Evolutionary conservation across 2,797 vertebrate species (phyloP), one percentile per base, ranked within the genome.

Genomic region (Leptodactylus fallax): DNA sequence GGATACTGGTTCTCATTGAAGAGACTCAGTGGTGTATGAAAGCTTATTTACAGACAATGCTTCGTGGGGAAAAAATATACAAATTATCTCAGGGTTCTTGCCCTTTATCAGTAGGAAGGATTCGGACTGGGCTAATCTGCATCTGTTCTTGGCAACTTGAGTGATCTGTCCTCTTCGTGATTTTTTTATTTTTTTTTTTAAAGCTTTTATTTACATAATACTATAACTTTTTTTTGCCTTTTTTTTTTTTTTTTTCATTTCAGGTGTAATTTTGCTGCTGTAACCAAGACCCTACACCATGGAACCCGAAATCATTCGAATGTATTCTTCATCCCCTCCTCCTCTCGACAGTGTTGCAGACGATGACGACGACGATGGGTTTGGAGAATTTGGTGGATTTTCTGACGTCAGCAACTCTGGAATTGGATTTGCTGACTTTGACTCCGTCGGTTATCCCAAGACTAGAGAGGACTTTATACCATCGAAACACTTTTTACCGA

Each of bases 291-390:
- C 7, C 27, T 91, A 87, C 92, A 93, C 90, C 90, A 99, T 99
- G 98, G 98, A 99, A 94, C 96, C 97, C 86, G 95, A 97, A 89
- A 93, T 97, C 89, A 95, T 97, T 91, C 95, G 95, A 91, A 94
- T 97, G 93, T 97, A 97, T 89, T 96, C 97, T 89, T 96, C 96
- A 63, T 97, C 97, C 71, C 96, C 97, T 0, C 97, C 97, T 87
- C 96, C 95, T 0, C 92, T 97, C 83, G 96, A 97, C 89, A 98
- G 97, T n/a, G 96, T 94, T 80, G 95, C 94, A 1, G 96, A 96
- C 72, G 97, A 99, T 0, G 96, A 97, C 0, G 96, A 97, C 0
- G 97, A 98, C 0, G 95, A 96, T 85, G 97, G 97, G 88, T 98
- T 98, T 91, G 96, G 96, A 87, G 96, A 97, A 90, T 98, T 98